phyloP scores from a whole-genome alignment of 2,888 invertebrate species.

The Neoscelio sp. region DNA sequence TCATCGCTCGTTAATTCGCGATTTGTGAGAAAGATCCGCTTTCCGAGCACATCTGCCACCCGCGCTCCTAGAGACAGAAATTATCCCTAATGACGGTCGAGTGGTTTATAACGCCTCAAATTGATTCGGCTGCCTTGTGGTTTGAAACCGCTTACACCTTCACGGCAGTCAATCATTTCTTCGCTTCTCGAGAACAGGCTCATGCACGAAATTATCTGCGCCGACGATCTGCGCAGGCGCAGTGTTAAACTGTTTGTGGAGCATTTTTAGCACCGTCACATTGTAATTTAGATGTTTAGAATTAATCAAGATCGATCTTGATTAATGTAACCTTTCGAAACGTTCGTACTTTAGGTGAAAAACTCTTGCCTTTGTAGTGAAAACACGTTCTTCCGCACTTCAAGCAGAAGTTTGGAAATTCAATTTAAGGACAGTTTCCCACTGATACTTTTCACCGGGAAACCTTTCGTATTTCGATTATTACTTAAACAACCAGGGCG shows the following conservation, averaged over 20 bases:
- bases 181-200: slow-evolving; percentile 35
- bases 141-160: slow-evolving; percentile 70
- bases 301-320: slow-evolving; percentile 5
- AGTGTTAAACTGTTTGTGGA: background rate
- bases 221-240: slow-evolving; percentile 25
- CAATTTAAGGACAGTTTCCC: no score
- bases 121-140: slow-evolving; percentile 76
- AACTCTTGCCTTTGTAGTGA: background rate
- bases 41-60: slow-evolving; percentile 79
- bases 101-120: slow-evolving; percentile 75
- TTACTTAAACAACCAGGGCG: no score
- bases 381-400: background rate
- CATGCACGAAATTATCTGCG: slow-evolving; percentile 40
- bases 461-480: no score
- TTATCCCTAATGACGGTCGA: slow-evolving; percentile 79
- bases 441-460: no score
- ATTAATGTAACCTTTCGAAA: slow-evolving; percentile 21
- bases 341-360: background rate
- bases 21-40: slow-evolving; percentile 73
- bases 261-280: background rate
- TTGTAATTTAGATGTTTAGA: background rate
- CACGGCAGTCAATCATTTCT: slow-evolving; percentile 69
- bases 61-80: slow-evolving; percentile 79
- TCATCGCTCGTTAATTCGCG: slow-evolving; percentile 75
- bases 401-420: no score